Base-by-base conservation (phyloP, 2,113 vertebrate species). In the Oceanodroma tethys region DNA sequence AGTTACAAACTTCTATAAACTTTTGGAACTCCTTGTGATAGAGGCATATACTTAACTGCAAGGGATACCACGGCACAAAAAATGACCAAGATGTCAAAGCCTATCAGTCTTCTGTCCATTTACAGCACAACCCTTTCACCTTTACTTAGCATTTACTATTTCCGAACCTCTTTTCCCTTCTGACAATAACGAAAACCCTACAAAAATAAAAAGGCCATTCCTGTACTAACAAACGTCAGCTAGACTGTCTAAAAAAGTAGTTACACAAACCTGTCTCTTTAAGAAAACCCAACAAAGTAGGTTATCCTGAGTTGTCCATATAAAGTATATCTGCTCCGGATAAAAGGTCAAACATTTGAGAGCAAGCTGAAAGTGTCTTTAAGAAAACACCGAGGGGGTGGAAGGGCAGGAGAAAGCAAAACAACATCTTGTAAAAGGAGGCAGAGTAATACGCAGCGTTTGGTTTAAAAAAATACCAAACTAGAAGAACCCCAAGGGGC, bases 231-330 rank as follows among this genome's bases (percentile, higher is more conserved):
- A 88, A 60, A 72, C 14, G 15, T 36, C 85, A 95, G 26, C 29
- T 30, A 94, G 34, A 27, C 34, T 42, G 16, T 25, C 34, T 29
- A 47, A 70, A 74, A 45, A 11, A 40, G 29, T 13, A 95, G 79
- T 81, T 86, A 83, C 7, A 27, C 36, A 71, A 85, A 91, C 42
- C 75, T 90, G 43, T 30, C 83, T 81, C 95, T 97, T 95, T 85
- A 96, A 96, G 70, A 91, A 62, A 63, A 78, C 58, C 7, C 7
- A 86, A 74, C 25, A 81, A 96, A 96, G 74, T 0, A 65, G 47
- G 52, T 62, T 93, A 68, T 36, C 36, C 43, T 60, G 63, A 93
- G 71, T 25, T 88, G 45, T 36, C 90, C 88, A 75, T 88, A 73
- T 76, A 68, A 48, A 62, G 53, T 42, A 14, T 18, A 91, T 62